Conservation (phyloP, 1,140 invertebrate species). For the Panagrolaimus sp. region DNA sequence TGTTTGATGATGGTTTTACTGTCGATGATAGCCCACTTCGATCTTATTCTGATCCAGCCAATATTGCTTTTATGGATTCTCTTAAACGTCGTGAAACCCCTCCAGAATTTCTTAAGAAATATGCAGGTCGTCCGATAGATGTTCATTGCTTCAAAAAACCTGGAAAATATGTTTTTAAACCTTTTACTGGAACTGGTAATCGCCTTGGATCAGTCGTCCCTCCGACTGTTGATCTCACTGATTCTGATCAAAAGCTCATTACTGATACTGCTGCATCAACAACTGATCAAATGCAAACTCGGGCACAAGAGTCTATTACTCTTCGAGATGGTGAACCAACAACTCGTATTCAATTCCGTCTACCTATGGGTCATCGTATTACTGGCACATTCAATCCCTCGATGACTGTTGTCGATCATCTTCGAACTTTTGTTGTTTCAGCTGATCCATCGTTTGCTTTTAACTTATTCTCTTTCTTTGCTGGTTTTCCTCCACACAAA, state of each 20-base stretch:
- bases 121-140: background rate
- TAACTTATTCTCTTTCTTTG: background rate
- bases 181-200: slow-evolving; percentile 1
- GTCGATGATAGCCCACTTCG: slow-evolving; percentile 7
- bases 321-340: slow-evolving; percentile 2
- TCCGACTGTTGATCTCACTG: background rate
- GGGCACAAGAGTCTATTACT: background rate
- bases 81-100: slow-evolving; percentile 1
- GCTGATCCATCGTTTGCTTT: background rate
- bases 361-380: slow-evolving; percentile 9
- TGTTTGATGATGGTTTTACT: slow-evolving; percentile 7
- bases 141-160: slow-evolving; percentile 15
- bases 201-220: background rate
- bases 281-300: slow-evolving; percentile 8
- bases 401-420: background rate
- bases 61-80: background rate
- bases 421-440: slow-evolving; percentile 14
- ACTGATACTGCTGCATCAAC: background rate
- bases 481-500: background rate
- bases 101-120: background rate
- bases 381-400: background rate
- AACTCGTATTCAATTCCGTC: slow-evolving; percentile 4
- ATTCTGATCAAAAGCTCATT: background rate
- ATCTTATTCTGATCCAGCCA: background rate
- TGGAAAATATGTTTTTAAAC: slow-evolving; percentile 7